Evolutionary conservation across 2,797 vertebrate genomes (phyloP), one percentile per base, ranked within the genome.

Genomic region (Aeoliscus strigatus): DNA sequence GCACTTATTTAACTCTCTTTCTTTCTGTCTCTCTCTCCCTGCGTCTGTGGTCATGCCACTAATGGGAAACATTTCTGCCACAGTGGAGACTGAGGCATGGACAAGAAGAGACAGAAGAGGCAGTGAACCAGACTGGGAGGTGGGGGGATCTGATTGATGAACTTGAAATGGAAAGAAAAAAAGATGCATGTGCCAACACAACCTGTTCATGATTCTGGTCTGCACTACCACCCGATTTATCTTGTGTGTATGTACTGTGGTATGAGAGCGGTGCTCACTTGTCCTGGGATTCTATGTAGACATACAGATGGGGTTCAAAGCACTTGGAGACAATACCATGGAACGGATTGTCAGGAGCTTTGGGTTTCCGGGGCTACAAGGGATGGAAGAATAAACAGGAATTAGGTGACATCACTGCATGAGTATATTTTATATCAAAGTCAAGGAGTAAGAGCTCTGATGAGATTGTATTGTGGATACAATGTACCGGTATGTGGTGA

Each of bases 261-360:
- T 42, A 43, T 6, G 18, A 6, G 18, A 21, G 18, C 3, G 18
- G 18, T 57, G 26, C 95, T 95, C 73, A 99, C 96, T 91, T 99
- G 90, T 99, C 95, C 80, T 99, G 96, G 42, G 96, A 98, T 75
- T 99, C 94, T 1, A 99, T 98, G 57, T 99, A 99, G 60, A 99
- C 96, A 0, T 97, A 98, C 14, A 99, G 93, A 78, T 99, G 96
- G 70, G 96, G 94, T 66, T 99, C 96, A 64, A 99, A 99, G 75
- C 96, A 98, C 88, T 98, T 99, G 80, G 96, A 99, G 74, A 99
- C 87, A 16, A 98, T 93, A 70, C 95, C 94, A 11, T 99, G 96
- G 66, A 99, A 99, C 12, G 96, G 96, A 74, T 96, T 99, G 53
- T 97, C 94, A 2, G 93, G 93, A 48, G 84, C 89, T 75, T 98